A percentile compares a stretch with the other conserved stretches of the same genome.
phyloP scores from a whole-genome alignment of 30 jellyfish, hydroid and myxozoan species.

The Pelagia noctiluca region DNA sequence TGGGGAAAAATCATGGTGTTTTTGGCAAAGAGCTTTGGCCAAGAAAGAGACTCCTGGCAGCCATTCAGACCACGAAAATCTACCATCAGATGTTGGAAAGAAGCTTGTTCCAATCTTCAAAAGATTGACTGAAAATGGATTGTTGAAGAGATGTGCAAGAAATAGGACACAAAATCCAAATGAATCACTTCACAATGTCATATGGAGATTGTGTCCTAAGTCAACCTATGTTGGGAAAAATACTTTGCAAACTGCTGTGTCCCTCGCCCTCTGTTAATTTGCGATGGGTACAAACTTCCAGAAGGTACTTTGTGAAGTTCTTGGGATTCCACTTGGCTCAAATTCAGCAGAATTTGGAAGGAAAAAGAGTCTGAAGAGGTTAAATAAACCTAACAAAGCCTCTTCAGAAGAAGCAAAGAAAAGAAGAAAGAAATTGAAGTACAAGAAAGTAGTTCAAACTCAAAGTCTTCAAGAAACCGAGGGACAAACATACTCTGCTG shows the following conservation, averaged over 20 bases:
- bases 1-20: too few species aligned
- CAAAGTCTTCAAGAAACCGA: neutral
- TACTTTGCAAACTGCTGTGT: constrained; percentile 39
- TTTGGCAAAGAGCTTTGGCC: too few species aligned
- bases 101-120: constrained; percentile 33
- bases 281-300: constrained; percentile 19
- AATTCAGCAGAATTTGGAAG: neutral
- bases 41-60: neutral
- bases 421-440: neutral
- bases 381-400: neutral
- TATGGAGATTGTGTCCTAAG: constrained; percentile 36
- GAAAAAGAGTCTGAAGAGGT: neutral
- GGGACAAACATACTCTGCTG: neutral
- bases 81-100: constrained; percentile 29
- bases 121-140: constrained; percentile 18
- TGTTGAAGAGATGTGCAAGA: constrained; percentile 21
- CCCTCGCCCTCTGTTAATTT: constrained; percentile 32
- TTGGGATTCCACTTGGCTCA: constrained; percentile 26
- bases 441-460: neutral
- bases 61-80: constrained; percentile 22
- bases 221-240: constrained; percentile 19
- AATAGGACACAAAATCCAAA: constrained; percentile 23
- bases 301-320: neutral
- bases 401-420: neutral
- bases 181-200: constrained; percentile 17